Percentiles rank a stretch among this genome's conserved stretches.
These are phyloP conservation scores for Xenopus laevis DNA, from an alignment of 2,113 vertebrate genomes.

Conservation along the genomic window DNA sequence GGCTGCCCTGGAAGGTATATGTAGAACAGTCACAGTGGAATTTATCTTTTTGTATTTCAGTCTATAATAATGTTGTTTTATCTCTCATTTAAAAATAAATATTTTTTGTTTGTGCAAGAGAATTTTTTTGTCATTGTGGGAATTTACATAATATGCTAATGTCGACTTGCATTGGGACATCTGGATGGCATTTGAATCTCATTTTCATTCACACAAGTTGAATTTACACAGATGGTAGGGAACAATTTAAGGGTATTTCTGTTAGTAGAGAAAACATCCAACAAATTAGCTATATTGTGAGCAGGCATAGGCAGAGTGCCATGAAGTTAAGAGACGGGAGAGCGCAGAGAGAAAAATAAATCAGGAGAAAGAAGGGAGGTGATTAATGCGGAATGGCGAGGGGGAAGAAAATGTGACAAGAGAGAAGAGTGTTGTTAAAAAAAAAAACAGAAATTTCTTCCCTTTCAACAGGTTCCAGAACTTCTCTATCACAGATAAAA, in stretches of 20 bases:
- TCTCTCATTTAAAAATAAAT: slow-evolving; percentile 59
- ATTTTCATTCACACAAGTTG: slow-evolving; percentile 70
- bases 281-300: slow-evolving; percentile 60
- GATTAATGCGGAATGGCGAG: slow-evolving; percentile 24
- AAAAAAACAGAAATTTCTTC: not conserved
- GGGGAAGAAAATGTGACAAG: slow-evolving; percentile 2
- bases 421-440: not conserved
- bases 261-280: slow-evolving; percentile 73
- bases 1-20: not conserved
- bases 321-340: slow-evolving; percentile 24
- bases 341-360: slow-evolving; percentile 6
- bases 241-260: slow-evolving; percentile 72
- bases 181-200: slow-evolving; percentile 78
- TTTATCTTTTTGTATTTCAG: slow-evolving; percentile 47
- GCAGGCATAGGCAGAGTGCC: slow-evolving; percentile 31
- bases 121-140: slow-evolving; percentile 44
- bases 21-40: not conserved
- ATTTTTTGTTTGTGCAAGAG: slow-evolving; percentile 56
- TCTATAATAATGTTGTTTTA: slow-evolving; percentile 55
- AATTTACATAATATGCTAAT: slow-evolving; percentile 72
- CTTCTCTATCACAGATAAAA: slow-evolving; percentile 16
- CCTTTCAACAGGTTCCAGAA: slow-evolving; percentile 18
- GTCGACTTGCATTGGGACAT: slow-evolving; percentile 65
- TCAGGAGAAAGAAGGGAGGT: slow-evolving; percentile 21
- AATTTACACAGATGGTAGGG: slow-evolving; percentile 71